Evolutionary conservation across 2,113 vertebrate species (phyloP).

Genomic region (Sialia sialis): DNA sequence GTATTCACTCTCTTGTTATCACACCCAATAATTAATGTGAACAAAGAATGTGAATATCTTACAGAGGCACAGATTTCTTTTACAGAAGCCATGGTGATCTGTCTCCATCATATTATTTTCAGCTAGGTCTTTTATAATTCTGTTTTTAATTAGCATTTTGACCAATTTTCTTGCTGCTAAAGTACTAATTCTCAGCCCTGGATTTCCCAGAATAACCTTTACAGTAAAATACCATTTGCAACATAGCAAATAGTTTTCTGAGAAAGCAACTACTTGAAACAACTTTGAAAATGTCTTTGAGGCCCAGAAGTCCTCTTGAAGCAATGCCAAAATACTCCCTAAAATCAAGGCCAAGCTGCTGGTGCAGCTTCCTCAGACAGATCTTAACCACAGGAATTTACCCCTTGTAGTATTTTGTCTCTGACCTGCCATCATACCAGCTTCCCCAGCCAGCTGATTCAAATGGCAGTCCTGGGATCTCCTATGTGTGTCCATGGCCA

Average conservation of each 20-base stretch:
- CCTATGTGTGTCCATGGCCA: rapidly evolving
- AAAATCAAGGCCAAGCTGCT: not conserved
- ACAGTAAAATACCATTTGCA: slow-evolving; percentile 14
- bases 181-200: slow-evolving; percentile 12
- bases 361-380: not conserved
- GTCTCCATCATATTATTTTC: slow-evolving; percentile 50
- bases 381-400: not conserved
- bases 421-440: not conserved
- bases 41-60: slow-evolving; percentile 46
- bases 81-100: slow-evolving; percentile 35
- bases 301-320: not conserved
- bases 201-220: slow-evolving; percentile 53
- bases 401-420: not conserved
- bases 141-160: slow-evolving; percentile 49
- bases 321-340: not conserved
- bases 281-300: not conserved
- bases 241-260: not conserved
- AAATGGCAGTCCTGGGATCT: not conserved
- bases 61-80: slow-evolving; percentile 46
- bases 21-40: slow-evolving; percentile 46
- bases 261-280: not conserved
- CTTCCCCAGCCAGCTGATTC: not conserved
- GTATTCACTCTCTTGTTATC: slow-evolving; percentile 45
- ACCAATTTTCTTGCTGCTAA: slow-evolving; percentile 36
- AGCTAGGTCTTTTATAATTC: slow-evolving; percentile 37